Evolutionary conservation across 2,888 invertebrate species (phyloP), one percentile per base, ranked within the genome.

Genomic region (Oithona nana): DNA sequence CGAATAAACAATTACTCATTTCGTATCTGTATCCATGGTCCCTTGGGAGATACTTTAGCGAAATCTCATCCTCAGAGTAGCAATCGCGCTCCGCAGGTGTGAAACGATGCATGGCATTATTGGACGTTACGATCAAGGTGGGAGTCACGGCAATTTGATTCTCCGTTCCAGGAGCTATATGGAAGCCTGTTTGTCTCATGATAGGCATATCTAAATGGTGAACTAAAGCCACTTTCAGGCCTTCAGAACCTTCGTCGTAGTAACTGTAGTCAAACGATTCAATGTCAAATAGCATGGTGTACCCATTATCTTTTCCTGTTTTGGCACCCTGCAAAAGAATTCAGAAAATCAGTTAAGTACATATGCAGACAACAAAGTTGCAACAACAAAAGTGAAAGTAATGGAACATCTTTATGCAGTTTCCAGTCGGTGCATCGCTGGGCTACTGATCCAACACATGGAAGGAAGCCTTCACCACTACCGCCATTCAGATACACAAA

Each of bases 141-240:
- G 62, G 62, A 30, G 62, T 62, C 24, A 62, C 62, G n/a, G 62
- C 62, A 26, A 62, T 62, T 31, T 62, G 62, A 24, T 62, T 62
- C 31, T 62, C 62, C 1, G 62, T 62, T n/a, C 62, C 62, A n/a
- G 62, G 62, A 48, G 62, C 62, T 16, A 62, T 62, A 28, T 62
- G 62, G 49, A 62, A 62, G 8, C 62, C 62, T 26, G 52, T 62
- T 39, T 62, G 62, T 22, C 62, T 26, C 62, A 62, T 62, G 24
- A 62, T 62, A 3, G 62, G 62, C 62, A 62, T 62, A 28, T 62
- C 62, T 13, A 62, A 31, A 31, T 62, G 62, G 39, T 62, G 62
- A 20, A 62, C 62, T 22, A 62, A 28, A 16, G 62, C 62, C 48
- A 62, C 54, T 29, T 62, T 62, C 11, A 62, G 39, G 3, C 62